These are phyloP conservation scores for Miichthys miiuy DNA, from an alignment of 2,797 vertebrate genomes.

Conservation along the genomic window DNA sequence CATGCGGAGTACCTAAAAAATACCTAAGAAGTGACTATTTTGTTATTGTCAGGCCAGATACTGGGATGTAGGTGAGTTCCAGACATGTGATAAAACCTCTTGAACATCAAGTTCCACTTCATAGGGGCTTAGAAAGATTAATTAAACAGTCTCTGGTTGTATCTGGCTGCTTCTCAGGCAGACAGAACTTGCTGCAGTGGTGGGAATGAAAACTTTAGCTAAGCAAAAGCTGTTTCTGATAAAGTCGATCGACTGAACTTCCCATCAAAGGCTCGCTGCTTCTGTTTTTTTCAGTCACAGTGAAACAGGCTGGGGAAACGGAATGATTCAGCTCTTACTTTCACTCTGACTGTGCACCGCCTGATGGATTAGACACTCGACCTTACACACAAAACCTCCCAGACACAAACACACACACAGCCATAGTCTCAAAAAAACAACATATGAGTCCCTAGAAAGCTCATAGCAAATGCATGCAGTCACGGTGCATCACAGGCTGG, in stretches of 20 bases:
- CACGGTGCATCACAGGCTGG: not conserved
- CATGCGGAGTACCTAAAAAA: too few relatives aligned
- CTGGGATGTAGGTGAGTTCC: too few relatives aligned
- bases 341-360: slow-evolving; percentile 46
- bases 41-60: too few relatives aligned
- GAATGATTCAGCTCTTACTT: slow-evolving; percentile 57
- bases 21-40: too few relatives aligned
- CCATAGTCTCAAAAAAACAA: not conserved
- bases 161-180: not conserved
- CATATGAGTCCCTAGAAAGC: slow-evolving; percentile 23
- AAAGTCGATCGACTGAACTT: slow-evolving; percentile 27
- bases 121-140: not conserved
- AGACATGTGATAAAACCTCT: too few relatives aligned
- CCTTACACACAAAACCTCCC: slow-evolving; percentile 1
- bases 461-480: slow-evolving; percentile 11
- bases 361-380: not conserved
- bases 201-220: not conserved
- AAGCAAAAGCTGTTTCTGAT: slow-evolving; percentile 22
- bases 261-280: slow-evolving; percentile 29
- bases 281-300: slow-evolving; percentile 44
- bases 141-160: not conserved
- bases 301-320: slow-evolving; percentile 37
- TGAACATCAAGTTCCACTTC: too few relatives aligned
- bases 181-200: not conserved
- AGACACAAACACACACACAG: not conserved